Evolutionary conservation across 2,797 vertebrate species (phyloP).

Genomic region (Falco novaeseelandiae): DNA sequence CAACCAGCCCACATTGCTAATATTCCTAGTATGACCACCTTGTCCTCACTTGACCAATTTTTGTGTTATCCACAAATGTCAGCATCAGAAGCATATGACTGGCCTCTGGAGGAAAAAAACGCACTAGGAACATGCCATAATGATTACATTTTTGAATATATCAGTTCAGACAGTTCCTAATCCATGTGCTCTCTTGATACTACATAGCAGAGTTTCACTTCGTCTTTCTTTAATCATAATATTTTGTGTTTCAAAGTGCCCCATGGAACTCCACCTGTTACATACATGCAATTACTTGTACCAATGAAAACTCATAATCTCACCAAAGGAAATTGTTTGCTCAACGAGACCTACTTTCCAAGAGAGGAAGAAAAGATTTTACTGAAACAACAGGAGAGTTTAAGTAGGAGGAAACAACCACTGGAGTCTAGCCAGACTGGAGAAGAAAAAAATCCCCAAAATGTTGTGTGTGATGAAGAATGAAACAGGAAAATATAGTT

Average conservation of each 20-base stretch:
- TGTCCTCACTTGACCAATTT: background rate
- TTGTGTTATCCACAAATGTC: background rate
- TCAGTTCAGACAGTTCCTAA: background rate
- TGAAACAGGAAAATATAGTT: background rate
- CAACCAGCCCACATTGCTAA: no score
- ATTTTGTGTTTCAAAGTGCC: background rate
- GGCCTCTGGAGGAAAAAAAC: background rate
- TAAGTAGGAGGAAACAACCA: background rate
- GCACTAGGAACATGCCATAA: background rate
- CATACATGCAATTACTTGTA: background rate
- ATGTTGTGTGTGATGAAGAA: background rate
- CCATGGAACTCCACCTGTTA: background rate
- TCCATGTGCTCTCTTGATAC: background rate
- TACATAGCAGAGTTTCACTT: background rate
- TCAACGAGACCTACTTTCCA: background rate
- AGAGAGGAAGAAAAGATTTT: background rate
- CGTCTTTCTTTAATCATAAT: background rate
- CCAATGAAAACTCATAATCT: background rate
- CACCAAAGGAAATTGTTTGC: background rate
- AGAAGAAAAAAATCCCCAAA: background rate
- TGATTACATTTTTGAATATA: background rate
- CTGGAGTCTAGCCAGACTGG: background rate
- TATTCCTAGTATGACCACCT: background rate
- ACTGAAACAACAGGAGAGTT: background rate
- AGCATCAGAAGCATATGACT: background rate